Evolutionary conservation across 2,113 vertebrate species (phyloP).

Genomic region (Anarhynchus alexandrinus): DNA sequence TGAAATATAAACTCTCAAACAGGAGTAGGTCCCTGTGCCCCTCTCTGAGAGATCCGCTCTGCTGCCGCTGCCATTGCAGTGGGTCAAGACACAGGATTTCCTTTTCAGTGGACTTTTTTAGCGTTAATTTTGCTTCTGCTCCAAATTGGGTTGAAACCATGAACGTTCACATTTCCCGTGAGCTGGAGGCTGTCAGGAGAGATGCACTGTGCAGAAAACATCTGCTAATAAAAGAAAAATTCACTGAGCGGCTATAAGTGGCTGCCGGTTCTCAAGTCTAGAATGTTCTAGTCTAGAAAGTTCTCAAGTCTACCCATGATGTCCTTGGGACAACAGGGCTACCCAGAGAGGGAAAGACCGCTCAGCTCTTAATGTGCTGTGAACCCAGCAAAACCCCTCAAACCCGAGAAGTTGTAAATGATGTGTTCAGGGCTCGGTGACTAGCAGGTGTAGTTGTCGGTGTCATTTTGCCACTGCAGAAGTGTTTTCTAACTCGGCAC

Average conservation of each 20-base stretch:
- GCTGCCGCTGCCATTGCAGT: not conserved
- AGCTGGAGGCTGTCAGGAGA: not conserved
- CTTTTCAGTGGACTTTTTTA: not conserved
- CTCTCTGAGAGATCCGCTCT: not conserved
- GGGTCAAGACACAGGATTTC: not conserved
- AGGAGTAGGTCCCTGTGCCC: not conserved
- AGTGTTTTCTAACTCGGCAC: not conserved
- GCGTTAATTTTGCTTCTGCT: not conserved
- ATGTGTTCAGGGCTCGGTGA: not conserved
- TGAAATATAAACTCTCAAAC: not conserved
- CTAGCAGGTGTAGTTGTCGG: accelerated
- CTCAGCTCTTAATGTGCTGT: not conserved
- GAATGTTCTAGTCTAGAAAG: too few relatives aligned
- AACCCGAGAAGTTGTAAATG: not conserved
- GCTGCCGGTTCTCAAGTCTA: not conserved
- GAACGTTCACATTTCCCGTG: not conserved
- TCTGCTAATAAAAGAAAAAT: not conserved
- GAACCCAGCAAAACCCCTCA: not conserved
- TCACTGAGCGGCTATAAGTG: accelerated
- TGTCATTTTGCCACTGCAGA: not conserved
- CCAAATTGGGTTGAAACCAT: not conserved
- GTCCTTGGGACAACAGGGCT: not conserved
- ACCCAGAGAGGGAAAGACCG: not conserved
- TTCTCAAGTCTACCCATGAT: not conserved
- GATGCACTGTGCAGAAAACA: not conserved